Percentiles rank a stretch among this genome's conserved stretches.
Evolutionary conservation across 2,113 vertebrate genomes (phyloP).

Genomic region (Bombycilla garrulus): DNA sequence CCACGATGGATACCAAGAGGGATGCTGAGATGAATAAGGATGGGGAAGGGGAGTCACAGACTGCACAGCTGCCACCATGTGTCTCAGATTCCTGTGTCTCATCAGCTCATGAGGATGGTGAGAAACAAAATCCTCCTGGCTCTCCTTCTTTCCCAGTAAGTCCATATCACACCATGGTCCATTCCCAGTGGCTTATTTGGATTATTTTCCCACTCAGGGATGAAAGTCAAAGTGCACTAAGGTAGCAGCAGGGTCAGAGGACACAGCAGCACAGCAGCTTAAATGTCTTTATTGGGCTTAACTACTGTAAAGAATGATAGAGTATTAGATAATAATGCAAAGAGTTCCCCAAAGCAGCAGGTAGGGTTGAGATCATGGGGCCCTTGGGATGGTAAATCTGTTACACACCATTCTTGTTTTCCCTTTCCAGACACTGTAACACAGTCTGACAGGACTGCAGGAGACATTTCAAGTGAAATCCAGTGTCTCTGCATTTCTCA

Average conservation of each 20-base stretch:
- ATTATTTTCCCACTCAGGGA: background rate
- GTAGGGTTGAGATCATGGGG: background rate
- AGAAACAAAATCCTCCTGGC: background rate
- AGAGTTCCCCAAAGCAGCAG: background rate
- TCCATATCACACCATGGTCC: fast-evolving
- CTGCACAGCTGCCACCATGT: fast-evolving
- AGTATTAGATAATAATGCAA: background rate
- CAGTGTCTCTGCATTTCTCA: constrained; percentile 44
- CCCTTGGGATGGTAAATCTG: background rate
- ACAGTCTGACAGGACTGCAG: background rate
- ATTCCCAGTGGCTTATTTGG: background rate
- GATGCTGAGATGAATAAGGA: background rate
- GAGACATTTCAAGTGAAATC: background rate
- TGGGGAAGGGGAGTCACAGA: background rate
- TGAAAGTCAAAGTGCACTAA: background rate
- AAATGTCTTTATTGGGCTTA: background rate
- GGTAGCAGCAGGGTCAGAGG: background rate
- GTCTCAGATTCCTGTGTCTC: background rate
- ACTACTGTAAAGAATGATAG: background rate
- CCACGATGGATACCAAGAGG: fast-evolving
- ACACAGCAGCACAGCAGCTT: background rate
- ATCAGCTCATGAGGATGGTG: background rate
- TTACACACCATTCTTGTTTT: background rate
- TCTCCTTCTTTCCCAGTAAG: background rate
- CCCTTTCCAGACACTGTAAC: constrained; percentile 5